phyloP scores from a whole-genome alignment of 2,113 vertebrate genomes.

The Gasterosteus aculeatus region DNA sequence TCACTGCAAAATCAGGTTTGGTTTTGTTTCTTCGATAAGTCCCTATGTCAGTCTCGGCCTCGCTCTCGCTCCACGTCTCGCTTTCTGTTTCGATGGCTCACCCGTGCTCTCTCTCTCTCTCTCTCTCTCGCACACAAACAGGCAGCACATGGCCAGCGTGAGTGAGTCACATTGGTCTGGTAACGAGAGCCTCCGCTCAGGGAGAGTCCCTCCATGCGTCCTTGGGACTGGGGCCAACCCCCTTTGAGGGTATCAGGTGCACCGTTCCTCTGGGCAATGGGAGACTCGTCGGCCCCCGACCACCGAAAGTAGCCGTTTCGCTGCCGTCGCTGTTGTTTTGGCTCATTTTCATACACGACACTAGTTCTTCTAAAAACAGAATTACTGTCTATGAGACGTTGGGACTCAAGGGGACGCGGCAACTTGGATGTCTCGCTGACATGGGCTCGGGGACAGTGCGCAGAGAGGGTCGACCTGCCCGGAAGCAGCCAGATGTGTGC shows the following conservation, averaged over 20 bases:
- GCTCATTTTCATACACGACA: slow-evolving; percentile 10
- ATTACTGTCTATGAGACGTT: slow-evolving; percentile 31
- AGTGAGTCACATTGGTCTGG: slow-evolving; percentile 73
- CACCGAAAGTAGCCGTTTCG: background rate
- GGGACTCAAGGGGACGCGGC: slow-evolving; percentile 23
- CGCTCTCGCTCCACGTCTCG: slow-evolving; percentile 3
- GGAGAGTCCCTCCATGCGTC: slow-evolving; percentile 76
- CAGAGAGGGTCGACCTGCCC: slow-evolving; percentile 4
- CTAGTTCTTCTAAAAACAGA: slow-evolving; percentile 37
- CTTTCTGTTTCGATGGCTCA: slow-evolving; percentile 39
- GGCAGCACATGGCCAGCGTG: slow-evolving; percentile 69
- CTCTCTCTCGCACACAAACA: slow-evolving; percentile 31
- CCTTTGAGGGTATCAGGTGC: slow-evolving; percentile 70
- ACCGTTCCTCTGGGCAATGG: slow-evolving; percentile 53
- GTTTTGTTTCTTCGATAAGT: slow-evolving; percentile 19
- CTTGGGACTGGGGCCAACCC: slow-evolving; percentile 63
- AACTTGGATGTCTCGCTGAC: slow-evolving; percentile 21
- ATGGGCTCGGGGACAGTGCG: slow-evolving; percentile 5
- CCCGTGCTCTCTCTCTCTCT: slow-evolving; percentile 9
- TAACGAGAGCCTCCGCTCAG: slow-evolving; percentile 67
- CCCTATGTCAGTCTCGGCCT: slow-evolving; percentile 20
- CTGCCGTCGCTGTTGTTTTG: slow-evolving; percentile 6
- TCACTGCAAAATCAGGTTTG: background rate
- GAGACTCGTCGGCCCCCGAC: slow-evolving; percentile 44
- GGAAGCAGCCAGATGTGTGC: background rate